A percentile compares a stretch with the other conserved stretches of the same genome.
phyloP scores from a whole-genome alignment of 2,888 invertebrate genomes.

The Clitarchus hookeri region DNA sequence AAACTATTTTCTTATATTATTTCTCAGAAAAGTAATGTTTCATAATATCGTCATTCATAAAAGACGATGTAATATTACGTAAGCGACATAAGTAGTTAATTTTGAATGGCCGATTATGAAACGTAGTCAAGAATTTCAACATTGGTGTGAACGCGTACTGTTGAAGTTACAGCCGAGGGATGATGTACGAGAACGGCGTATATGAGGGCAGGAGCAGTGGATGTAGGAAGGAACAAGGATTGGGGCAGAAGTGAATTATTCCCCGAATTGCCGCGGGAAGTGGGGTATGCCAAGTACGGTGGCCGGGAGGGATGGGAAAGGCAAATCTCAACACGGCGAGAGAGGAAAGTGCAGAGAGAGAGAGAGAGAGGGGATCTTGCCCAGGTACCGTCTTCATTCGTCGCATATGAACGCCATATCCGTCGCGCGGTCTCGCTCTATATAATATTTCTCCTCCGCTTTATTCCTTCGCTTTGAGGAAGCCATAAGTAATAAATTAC shows the following conservation, averaged over 20 bases:
- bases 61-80: too few species aligned
- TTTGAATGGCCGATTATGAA: too few species aligned
- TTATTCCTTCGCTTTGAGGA: conserved; percentile 30
- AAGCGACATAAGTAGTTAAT: too few species aligned
- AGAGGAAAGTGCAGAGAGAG: not conserved
- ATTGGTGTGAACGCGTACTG: too few species aligned
- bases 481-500: conserved; percentile 40
- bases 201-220: not conserved
- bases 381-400: conserved; percentile 27
- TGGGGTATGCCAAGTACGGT: not conserved
- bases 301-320: not conserved
- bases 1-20: too few species aligned
- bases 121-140: too few species aligned
- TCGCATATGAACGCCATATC: conserved; percentile 15
- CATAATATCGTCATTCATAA: too few species aligned
- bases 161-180: too few species aligned
- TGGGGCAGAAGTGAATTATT: conserved; percentile 41
- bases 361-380: not conserved
- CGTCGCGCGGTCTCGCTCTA: too few species aligned
- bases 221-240: conserved; percentile 34
- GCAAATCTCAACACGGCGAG: not conserved
- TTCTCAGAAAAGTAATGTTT: too few species aligned
- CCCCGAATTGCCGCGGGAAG: conserved; percentile 4
- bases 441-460: not conserved
- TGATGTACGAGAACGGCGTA: not conserved